Percentiles rank a stretch among this genome's conserved stretches.
These are phyloP conservation scores for Oxycera nigricornis DNA, from an alignment of 2,888 invertebrate species.

Conservation along the genomic window DNA sequence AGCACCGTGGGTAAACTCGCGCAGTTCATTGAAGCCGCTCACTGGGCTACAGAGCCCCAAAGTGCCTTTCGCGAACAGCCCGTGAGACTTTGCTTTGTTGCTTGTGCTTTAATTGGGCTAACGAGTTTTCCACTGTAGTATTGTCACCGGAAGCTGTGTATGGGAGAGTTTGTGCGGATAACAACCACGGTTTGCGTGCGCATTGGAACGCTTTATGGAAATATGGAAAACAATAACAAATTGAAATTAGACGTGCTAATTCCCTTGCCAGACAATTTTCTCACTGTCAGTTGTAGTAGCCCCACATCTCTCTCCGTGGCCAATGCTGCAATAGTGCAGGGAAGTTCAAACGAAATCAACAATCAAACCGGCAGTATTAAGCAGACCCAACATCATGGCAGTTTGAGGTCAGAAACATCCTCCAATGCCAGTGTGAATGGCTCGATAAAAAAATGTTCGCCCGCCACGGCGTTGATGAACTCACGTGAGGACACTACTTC, in stretches of 20 bases:
- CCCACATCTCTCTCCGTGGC: too few species aligned
- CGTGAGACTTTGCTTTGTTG: background rate
- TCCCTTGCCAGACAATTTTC: conserved; percentile 6
- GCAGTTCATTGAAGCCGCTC: too few species aligned
- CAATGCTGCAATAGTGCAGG: background rate
- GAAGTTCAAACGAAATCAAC: background rate
- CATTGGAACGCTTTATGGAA: too few species aligned
- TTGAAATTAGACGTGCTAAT: conserved; percentile 12
- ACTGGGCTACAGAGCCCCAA: too few species aligned
- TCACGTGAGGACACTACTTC: conserved; percentile 57
- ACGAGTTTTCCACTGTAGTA: too few species aligned
- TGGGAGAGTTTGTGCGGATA: too few species aligned
- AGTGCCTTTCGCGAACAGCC: background rate
- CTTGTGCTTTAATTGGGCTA: background rate
- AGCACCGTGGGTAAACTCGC: too few species aligned
- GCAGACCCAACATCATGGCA: conserved; percentile 6
- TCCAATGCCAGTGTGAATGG: conserved; percentile 50
- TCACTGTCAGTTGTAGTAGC: too few species aligned
- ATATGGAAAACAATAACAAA: conserved; percentile 30
- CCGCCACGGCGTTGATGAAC: conserved; percentile 51
- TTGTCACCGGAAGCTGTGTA: background rate
- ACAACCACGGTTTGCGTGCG: too few species aligned
- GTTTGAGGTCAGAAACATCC: conserved; percentile 49
- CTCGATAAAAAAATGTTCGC: conserved; percentile 48
- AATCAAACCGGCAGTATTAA: background rate